Evolutionary conservation across 2,113 vertebrate species (phyloP).

Genomic region (Mohoua ochrocephala): DNA sequence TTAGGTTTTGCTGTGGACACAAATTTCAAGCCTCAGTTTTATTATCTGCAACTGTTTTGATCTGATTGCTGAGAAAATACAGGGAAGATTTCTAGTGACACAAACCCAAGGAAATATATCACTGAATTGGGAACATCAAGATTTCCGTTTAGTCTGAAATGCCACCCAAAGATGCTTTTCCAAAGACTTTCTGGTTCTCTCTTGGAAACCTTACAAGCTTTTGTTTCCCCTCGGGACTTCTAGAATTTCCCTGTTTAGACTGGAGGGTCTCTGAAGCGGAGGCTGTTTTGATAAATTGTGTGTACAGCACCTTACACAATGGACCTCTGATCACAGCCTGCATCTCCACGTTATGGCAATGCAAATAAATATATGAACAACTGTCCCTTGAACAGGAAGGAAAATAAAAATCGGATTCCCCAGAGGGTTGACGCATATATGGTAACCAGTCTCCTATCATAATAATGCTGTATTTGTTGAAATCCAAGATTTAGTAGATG

Average conservation of each 20-base stretch:
- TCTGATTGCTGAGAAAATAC: background rate
- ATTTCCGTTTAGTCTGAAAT: conserved; percentile 23
- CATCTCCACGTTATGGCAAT: background rate
- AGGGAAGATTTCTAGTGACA: background rate
- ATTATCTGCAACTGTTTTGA: background rate
- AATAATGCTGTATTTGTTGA: background rate
- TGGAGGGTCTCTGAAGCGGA: conserved; percentile 18
- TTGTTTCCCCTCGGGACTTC: conserved; percentile 31
- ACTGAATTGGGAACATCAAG: background rate
- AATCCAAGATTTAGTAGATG: background rate
- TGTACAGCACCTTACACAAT: conserved; percentile 61
- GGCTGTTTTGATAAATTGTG: conserved; percentile 46
- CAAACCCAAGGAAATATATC: background rate
- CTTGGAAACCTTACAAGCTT: conserved; percentile 16
- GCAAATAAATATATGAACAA: conserved; percentile 59
- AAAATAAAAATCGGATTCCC: background rate
- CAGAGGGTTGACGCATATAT: background rate
- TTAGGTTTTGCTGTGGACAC: background rate
- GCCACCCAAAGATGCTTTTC: conserved; percentile 35
- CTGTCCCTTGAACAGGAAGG: background rate
- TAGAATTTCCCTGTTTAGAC: conserved; percentile 69
- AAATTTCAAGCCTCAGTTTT: background rate
- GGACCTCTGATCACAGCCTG: conserved; percentile 49
- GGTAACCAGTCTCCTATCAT: background rate
- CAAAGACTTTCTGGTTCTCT: conserved; percentile 15